Percentiles rank a stretch among this genome's conserved stretches.
phyloP scores from a whole-genome alignment of 2,888 invertebrate species.

The Bombyx huttoni region DNA sequence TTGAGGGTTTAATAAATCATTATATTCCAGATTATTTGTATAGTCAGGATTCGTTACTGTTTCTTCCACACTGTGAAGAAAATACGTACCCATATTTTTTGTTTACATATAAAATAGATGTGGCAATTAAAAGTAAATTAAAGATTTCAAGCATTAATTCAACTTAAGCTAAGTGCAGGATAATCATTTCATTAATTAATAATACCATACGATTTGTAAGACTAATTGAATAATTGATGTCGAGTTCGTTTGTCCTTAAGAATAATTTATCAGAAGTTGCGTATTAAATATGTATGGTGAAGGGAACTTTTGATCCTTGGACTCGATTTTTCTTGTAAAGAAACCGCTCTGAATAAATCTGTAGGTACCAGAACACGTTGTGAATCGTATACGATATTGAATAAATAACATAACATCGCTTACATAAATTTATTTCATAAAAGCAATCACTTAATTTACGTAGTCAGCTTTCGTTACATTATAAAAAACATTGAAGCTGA shows the following conservation, averaged over 20 bases:
- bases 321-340: conserved; percentile 6
- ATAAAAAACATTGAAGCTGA: neutral
- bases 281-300: neutral
- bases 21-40: too few species aligned
- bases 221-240: neutral
- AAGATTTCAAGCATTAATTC: too few species aligned
- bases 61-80: too few species aligned
- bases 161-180: neutral
- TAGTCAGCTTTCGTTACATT: neutral
- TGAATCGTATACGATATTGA: neutral
- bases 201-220: neutral
- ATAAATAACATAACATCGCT: neutral
- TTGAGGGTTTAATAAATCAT: too few species aligned
- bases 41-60: too few species aligned
- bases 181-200: neutral
- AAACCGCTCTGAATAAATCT: neutral
- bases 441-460: neutral
- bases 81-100: too few species aligned
- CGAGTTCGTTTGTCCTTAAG: neutral
- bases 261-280: neutral
- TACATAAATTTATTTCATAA: neutral
- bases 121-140: too few species aligned
- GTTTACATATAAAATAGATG: too few species aligned
- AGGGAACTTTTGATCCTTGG: neutral
- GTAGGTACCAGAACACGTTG: neutral